phyloP scores from a whole-genome alignment of 1,140 invertebrate genomes.

The Augochlora pura region DNA sequence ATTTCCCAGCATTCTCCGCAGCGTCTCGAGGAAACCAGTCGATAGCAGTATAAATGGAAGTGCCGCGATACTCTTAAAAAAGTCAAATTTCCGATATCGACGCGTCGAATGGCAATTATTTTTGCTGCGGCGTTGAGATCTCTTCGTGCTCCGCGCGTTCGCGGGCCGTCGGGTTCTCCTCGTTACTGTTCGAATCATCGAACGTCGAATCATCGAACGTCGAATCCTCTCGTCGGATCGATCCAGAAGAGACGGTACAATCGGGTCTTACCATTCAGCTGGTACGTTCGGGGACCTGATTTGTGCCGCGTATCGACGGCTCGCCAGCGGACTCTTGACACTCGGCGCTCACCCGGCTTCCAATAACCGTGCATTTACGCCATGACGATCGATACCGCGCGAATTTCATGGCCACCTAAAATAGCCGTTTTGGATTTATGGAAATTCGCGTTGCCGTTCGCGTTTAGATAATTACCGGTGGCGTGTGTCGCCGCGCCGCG shows the following conservation, averaged over 20 bases:
- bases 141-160: too few species aligned
- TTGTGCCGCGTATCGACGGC: too few species aligned
- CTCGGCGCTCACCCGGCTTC: background rate
- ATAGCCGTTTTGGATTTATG: conserved; percentile 35
- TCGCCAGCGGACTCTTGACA: too few species aligned
- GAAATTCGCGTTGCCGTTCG: conserved; percentile 8
- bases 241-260: too few species aligned
- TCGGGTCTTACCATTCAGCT: too few species aligned
- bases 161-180: too few species aligned
- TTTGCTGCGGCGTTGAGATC: background rate
- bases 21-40: too few species aligned
- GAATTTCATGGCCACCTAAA: conserved; percentile 39
- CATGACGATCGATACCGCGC: conserved; percentile 38
- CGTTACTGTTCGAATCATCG: too few species aligned
- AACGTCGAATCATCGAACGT: too few species aligned
- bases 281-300: too few species aligned
- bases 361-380: conserved; percentile 38
- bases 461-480: conserved; percentile 1
- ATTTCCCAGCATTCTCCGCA: too few species aligned
- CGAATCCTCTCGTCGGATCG: too few species aligned
- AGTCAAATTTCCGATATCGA: conserved; percentile 1
- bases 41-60: conserved; percentile 1
- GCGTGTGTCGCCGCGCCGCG: background rate
- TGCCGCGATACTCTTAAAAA: background rate
- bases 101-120: background rate